Percentiles rank a stretch among this genome's conserved stretches.
Conservation (phyloP, 2,888 invertebrate genomes). For the Plutella xylostella region DNA sequence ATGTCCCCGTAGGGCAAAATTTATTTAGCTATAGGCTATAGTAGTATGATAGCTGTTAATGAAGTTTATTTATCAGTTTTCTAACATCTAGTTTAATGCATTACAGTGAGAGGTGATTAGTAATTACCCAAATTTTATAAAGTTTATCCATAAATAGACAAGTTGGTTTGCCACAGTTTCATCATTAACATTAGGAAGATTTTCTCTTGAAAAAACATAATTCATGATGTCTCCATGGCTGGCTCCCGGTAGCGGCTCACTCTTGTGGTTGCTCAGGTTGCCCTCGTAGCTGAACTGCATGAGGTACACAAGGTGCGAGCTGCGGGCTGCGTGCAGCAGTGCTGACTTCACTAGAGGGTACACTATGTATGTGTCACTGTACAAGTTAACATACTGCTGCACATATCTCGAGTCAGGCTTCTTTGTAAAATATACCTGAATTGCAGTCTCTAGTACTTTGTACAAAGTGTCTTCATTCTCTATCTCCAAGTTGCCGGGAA, state of each 20-base stretch:
- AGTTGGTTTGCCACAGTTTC: conserved; percentile 27
- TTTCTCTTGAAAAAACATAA: conserved; percentile 28
- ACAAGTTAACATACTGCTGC: conserved; percentile 8
- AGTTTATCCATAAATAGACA: conserved; percentile 37
- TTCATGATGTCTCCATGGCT: conserved; percentile 25
- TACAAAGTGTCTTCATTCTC: conserved; percentile 27
- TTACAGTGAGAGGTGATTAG: too few relatives aligned
- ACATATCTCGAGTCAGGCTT: too few relatives aligned
- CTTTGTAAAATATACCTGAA: background rate
- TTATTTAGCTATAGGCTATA: too few relatives aligned
- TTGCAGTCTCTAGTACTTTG: conserved; percentile 36
- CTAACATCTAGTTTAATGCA: too few relatives aligned
- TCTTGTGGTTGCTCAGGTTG: background rate
- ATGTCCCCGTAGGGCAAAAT: too few relatives aligned
- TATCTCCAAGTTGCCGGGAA: conserved; percentile 46
- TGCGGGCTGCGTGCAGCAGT: conserved; percentile 31
- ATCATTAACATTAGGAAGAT: conserved; percentile 18
- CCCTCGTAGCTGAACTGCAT: conserved; percentile 31
- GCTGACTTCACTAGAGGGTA: conserved; percentile 45
- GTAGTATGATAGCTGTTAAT: too few relatives aligned
- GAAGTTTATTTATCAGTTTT: too few relatives aligned
- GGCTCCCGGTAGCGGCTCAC: background rate
- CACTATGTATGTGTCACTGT: conserved; percentile 39
- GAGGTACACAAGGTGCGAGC: conserved; percentile 34
- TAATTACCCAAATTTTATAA: conserved; percentile 43